Conservation (phyloP, 2,113 vertebrate species). For the Sphyrna mokarran region DNA sequence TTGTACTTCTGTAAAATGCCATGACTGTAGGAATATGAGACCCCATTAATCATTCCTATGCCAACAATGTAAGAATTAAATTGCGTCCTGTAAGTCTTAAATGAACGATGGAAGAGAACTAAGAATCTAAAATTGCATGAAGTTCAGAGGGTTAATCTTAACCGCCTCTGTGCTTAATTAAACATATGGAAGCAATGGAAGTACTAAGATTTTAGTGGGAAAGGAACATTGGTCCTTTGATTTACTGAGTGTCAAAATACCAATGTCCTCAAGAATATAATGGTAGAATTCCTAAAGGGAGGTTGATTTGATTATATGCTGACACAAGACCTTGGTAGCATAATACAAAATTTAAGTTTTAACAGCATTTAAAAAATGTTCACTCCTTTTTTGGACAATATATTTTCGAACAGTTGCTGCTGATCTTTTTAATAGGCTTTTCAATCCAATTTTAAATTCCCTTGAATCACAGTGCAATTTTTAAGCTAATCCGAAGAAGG, state of each 20-base stretch:
- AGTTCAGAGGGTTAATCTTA: slow-evolving; percentile 35
- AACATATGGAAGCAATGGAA: slow-evolving; percentile 36
- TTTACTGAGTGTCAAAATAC: slow-evolving; percentile 26
- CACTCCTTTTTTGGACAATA: not conserved
- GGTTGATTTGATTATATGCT: slow-evolving; percentile 24
- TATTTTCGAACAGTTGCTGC: not conserved
- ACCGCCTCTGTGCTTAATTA: slow-evolving; percentile 25
- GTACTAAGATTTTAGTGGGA: not conserved
- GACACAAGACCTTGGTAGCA: not conserved
- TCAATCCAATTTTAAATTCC: slow-evolving; percentile 11
- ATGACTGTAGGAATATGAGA: not conserved
- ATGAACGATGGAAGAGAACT: not conserved
- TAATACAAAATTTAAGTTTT: not conserved
- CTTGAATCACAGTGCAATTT: not conserved
- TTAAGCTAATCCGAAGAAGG: not conserved
- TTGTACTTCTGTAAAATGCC: not conserved
- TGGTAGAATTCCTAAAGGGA: not conserved
- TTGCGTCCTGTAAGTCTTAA: not conserved
- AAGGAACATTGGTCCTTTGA: slow-evolving; percentile 16
- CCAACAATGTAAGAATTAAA: not conserved
- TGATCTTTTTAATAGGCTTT: not conserved
- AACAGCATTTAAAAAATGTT: slow-evolving; percentile 7
- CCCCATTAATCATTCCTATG: slow-evolving; percentile 1
- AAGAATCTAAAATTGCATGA: slow-evolving; percentile 32
- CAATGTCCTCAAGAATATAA: not conserved